Conservation (phyloP, 2,797 vertebrate species). For the Cossypha polioptera region DNA sequence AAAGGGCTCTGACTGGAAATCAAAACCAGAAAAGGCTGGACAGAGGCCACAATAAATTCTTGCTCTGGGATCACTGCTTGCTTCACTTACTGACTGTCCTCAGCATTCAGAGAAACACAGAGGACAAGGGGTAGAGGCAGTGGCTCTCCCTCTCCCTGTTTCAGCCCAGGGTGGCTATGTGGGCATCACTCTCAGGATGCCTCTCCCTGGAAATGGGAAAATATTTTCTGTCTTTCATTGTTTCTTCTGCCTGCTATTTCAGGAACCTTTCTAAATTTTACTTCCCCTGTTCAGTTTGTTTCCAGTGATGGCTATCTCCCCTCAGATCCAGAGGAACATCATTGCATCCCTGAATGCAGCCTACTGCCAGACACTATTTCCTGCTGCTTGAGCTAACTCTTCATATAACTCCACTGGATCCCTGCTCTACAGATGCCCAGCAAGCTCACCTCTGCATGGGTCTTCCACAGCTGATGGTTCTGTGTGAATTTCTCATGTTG, state of each 20-base stretch:
- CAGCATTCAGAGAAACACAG: not conserved
- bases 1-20: not conserved
- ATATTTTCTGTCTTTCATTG: not conserved
- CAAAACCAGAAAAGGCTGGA: not conserved
- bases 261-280: not conserved
- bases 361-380: not conserved
- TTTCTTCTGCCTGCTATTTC: not conserved
- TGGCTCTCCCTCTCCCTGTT: not conserved
- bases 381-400: not conserved
- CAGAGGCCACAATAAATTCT: not conserved
- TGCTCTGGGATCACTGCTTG: not conserved
- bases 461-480: not conserved
- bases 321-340: not conserved
- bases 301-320: not conserved
- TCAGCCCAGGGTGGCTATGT: accelerated
- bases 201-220: not conserved
- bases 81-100: not conserved
- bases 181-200: not conserved
- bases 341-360: not conserved
- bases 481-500: not conserved
- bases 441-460: not conserved
- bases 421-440: not conserved
- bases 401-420: not conserved
- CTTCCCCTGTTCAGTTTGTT: not conserved
- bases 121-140: not conserved